These are phyloP conservation scores for Halictus rubicundus DNA, from an alignment of 1,140 invertebrate genomes.

Conservation along the genomic window DNA sequence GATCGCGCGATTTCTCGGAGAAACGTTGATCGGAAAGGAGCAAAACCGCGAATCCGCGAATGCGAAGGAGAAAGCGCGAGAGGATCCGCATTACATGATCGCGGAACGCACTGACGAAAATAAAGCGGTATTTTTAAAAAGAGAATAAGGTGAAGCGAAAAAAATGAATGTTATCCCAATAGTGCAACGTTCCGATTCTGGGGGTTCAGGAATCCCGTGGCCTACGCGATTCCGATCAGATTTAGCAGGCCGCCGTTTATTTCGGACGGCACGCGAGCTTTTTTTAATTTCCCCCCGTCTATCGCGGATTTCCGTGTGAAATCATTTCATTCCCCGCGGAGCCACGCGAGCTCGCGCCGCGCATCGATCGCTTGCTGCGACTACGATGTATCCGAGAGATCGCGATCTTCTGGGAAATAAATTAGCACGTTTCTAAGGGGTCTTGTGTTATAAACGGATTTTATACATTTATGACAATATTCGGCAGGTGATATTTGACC, in stretches of 20 bases:
- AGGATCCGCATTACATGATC: neutral
- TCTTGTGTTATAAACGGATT: no score
- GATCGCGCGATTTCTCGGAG: no score
- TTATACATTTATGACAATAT: no score
- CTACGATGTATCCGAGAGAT: no score
- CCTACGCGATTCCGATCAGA: neutral
- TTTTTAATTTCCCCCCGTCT: neutral
- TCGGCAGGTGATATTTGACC: no score
- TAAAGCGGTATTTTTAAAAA: constrained; percentile 8
- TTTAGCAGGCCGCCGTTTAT: neutral
- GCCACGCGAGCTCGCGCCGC: no score
- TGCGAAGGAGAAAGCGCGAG: neutral
- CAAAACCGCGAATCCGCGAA: no score
- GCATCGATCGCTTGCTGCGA: no score
- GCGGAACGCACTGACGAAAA: neutral
- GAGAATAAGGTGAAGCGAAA: neutral
- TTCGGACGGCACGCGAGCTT: neutral
- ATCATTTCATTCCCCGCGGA: neutral
- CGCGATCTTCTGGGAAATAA: no score
- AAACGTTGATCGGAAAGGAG: no score
- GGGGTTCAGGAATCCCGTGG: constrained; percentile 17
- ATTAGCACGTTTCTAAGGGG: no score
- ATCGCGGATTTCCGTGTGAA: neutral
- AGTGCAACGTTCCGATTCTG: constrained; percentile 11
- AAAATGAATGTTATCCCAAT: neutral